Evolutionary conservation across 1,140 invertebrate species (phyloP).

Genomic region (Pseudachorutes palmiensis): DNA sequence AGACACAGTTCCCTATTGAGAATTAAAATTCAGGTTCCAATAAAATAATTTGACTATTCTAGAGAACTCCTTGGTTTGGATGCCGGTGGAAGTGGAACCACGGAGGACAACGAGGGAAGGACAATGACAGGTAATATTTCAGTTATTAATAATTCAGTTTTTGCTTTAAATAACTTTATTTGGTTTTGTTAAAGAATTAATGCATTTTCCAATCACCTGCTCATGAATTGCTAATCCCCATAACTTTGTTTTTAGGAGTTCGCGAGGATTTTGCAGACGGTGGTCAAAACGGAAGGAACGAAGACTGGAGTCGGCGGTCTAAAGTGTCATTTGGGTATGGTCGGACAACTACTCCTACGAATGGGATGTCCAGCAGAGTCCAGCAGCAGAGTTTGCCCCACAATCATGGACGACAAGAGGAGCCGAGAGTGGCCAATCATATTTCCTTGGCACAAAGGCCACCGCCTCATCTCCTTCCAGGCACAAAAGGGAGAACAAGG

Average conservation of each 20-base stretch:
- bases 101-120: no score
- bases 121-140: no score
- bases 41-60: not conserved
- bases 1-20: not conserved
- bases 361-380: not conserved
- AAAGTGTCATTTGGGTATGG: conserved; percentile 1
- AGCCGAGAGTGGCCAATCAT: not conserved
- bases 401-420: not conserved
- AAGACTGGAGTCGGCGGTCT: conserved; percentile 1
- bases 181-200: not conserved
- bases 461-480: conserved; percentile 4
- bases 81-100: no score
- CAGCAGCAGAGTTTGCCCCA: not conserved
- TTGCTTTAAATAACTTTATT: no score
- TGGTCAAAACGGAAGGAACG: not conserved
- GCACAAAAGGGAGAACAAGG: conserved; percentile 31
- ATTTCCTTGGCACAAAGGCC: not conserved
- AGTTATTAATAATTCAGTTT: no score
- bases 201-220: not conserved
- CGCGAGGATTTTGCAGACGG: not conserved
- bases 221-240: not conserved
- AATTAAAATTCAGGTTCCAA: not conserved
- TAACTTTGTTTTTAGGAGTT: not conserved
- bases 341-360: not conserved
- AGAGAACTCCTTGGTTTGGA: no score